Percentiles rank a stretch among this genome's conserved stretches.
Evolutionary conservation across 2,113 vertebrate species (phyloP).

Genomic region (Arizona elegans): DNA sequence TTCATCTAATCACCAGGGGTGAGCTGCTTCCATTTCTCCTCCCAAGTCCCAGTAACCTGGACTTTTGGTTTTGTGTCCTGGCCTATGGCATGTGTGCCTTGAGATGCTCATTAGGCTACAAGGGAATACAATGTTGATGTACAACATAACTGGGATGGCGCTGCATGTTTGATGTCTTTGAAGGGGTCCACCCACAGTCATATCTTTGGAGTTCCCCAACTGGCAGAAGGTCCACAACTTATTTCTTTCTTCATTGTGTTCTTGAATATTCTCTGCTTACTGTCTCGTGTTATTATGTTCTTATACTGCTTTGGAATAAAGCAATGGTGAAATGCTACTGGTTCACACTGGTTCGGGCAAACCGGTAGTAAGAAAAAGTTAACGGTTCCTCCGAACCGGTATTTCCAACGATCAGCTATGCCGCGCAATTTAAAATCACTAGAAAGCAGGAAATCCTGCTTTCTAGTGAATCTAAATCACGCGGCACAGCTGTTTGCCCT

Average conservation of each 20-base stretch:
- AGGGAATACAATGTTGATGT: not conserved
- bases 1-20: too few species aligned
- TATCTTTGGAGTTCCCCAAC: not conserved
- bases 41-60: too few species aligned
- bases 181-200: not conserved
- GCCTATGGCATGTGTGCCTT: not conserved
- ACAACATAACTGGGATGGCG: not conserved
- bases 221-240: not conserved
- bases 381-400: too few species aligned
- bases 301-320: not conserved
- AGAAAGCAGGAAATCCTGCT: too few species aligned
- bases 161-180: not conserved
- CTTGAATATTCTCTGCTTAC: not conserved
- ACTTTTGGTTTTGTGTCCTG: not conserved
- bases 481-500: too few species aligned
- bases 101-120: not conserved
- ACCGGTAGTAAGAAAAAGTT: too few species aligned
- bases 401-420: too few species aligned
- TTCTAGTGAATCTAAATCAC: too few species aligned
- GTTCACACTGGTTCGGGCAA: too few species aligned
- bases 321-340: too few species aligned
- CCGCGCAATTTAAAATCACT: too few species aligned
- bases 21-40: too few species aligned
- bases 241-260: not conserved
- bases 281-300: not conserved